phyloP scores from a whole-genome alignment of 2,888 invertebrate genomes.

The Drosophila ustulata region DNA sequence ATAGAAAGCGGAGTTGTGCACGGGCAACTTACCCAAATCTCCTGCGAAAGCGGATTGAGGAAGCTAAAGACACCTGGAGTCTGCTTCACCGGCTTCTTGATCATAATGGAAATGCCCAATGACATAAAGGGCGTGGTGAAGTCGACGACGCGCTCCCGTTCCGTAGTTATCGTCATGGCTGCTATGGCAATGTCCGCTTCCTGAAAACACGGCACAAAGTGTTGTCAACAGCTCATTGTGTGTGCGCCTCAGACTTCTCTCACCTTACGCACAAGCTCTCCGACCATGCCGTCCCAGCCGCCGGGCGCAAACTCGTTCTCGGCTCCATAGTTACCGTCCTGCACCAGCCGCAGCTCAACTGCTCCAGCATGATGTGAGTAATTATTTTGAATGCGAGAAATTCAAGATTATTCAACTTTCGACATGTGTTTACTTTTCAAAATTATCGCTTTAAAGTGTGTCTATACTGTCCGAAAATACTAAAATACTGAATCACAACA shows the following conservation, averaged over 20 bases:
- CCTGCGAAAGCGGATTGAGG: conserved; percentile 97
- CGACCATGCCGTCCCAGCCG: conserved; percentile 95
- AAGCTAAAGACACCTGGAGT: conserved; percentile 99
- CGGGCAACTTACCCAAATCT: conserved; percentile 94
- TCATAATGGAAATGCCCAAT: conserved; percentile 97
- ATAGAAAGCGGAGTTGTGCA: background rate
- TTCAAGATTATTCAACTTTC: too few relatives aligned
- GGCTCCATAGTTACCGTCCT: conserved; percentile 93
- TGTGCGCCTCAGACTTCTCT: conserved; percentile 81
- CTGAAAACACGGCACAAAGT: conserved; percentile 85
- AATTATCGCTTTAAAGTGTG: too few relatives aligned
- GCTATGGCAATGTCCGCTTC: conserved; percentile 98
- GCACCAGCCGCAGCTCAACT: conserved; percentile 94
- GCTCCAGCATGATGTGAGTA: conserved; percentile 34
- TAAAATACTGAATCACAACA: too few relatives aligned
- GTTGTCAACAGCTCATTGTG: conserved; percentile 7
- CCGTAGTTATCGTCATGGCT: conserved; percentile 96
- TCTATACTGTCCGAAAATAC: too few relatives aligned
- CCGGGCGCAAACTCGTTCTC: conserved; percentile 91
- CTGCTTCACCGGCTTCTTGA: conserved; percentile 95
- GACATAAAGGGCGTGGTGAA: conserved; percentile 99
- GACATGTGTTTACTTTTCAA: too few relatives aligned
- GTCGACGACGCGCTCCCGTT: conserved; percentile 97
- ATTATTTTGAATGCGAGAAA: too few relatives aligned
- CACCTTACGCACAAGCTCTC: conserved; percentile 94